Conservation (phyloP, 1,140 invertebrate species). For the Drosophila orena region DNA sequence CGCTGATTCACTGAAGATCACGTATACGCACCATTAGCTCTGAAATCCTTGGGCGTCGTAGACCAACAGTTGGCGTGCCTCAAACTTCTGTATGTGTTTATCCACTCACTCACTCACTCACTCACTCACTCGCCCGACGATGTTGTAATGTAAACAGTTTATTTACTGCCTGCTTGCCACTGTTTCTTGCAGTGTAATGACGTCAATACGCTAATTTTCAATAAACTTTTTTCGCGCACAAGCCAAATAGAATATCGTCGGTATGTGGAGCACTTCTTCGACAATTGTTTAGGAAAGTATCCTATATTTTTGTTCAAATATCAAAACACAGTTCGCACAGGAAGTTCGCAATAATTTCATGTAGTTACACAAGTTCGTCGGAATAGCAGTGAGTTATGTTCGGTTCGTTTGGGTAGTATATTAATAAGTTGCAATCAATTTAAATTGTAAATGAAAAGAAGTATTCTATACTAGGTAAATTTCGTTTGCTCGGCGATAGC, state of each 20-base stretch:
- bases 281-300: conserved; percentile 35
- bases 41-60: conserved; percentile 68
- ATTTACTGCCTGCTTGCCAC: conserved; percentile 55
- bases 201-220: conserved; percentile 61
- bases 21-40: conserved; percentile 73
- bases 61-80: conserved; percentile 60
- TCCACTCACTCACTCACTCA: conserved; percentile 13
- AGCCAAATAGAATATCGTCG: conserved; percentile 35
- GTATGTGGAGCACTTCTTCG: conserved; percentile 55
- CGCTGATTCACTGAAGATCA: conserved; percentile 72
- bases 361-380: conserved; percentile 26
- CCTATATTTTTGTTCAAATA: conserved; percentile 16
- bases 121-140: conserved; percentile 45
- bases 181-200: conserved; percentile 72
- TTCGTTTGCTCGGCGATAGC: conserved; percentile 68
- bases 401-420: conserved; percentile 19
- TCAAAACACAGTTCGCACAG: conserved; percentile 22
- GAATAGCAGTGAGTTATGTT: conserved; percentile 26
- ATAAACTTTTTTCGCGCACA: conserved; percentile 42
- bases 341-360: conserved; percentile 13
- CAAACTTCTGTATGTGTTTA: conserved; percentile 31
- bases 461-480: conserved; percentile 55
- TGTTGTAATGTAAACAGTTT: conserved; percentile 58
- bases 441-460: conserved; percentile 45
- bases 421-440: conserved; percentile 46